A percentile compares a stretch with the other conserved stretches of the same genome.
Conservation (phyloP, 2,888 invertebrate genomes). For the Nipponacmea schrenckii region DNA sequence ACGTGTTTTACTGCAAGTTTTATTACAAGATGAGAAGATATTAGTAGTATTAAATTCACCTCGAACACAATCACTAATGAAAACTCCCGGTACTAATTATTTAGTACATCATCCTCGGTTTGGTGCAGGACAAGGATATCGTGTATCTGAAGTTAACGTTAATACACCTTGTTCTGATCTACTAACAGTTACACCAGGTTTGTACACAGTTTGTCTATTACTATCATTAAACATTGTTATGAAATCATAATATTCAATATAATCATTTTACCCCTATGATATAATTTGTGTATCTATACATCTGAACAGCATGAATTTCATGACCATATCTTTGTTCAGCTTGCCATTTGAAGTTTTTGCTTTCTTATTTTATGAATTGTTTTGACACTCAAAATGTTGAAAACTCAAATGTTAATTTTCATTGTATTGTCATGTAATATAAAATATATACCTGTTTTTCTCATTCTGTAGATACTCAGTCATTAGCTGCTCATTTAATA, state of each 20-base stretch:
- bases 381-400: too few relatives aligned
- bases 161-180: conserved; percentile 81
- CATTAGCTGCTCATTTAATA: conserved; percentile 62
- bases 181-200: conserved; percentile 72
- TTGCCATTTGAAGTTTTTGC: too few relatives aligned
- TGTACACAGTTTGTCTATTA: conserved; percentile 6
- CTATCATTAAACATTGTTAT: too few relatives aligned
- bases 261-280: too few relatives aligned
- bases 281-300: background rate
- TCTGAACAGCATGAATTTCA: background rate
- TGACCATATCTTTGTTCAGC: too few relatives aligned
- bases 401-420: too few relatives aligned
- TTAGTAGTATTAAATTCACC: conserved; percentile 76
- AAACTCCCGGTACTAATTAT: conserved; percentile 25
- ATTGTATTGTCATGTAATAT: too few relatives aligned
- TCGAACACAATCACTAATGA: conserved; percentile 43
- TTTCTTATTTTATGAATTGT: too few relatives aligned
- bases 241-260: too few relatives aligned
- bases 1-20: conserved; percentile 83
- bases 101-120: conserved; percentile 75
- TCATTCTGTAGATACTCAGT: conserved; percentile 36
- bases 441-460: background rate
- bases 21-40: conserved; percentile 87
- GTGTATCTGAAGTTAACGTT: conserved; percentile 80
- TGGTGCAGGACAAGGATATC: conserved; percentile 79